Percentiles rank a stretch among this genome's conserved stretches.
Evolutionary conservation across 2,888 invertebrate genomes (phyloP).

Genomic region (Agrotis segetum): DNA sequence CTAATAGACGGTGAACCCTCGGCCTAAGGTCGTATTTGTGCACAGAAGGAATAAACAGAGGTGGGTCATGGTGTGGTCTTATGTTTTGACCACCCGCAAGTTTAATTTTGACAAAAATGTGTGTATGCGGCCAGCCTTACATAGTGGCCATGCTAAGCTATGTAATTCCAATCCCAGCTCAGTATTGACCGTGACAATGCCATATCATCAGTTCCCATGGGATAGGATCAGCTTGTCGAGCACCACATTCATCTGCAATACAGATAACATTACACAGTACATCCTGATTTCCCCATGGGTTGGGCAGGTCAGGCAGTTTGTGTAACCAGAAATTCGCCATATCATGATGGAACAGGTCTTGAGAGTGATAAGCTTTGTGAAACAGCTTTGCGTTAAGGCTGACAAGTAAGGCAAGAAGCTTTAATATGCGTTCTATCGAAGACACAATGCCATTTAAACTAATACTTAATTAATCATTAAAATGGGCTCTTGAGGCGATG

Average conservation of each 20-base stretch:
- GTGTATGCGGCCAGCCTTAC: no score
- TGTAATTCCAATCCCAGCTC: background rate
- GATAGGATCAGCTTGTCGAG: constrained; percentile 27
- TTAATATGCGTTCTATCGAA: background rate
- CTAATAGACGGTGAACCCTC: no score
- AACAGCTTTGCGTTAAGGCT: constrained; percentile 2
- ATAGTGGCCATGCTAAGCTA: background rate
- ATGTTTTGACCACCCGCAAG: no score
- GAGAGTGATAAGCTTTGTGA: constrained; percentile 24
- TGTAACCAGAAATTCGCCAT: constrained; percentile 36
- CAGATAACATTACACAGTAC: constrained; percentile 43
- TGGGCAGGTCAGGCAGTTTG: constrained; percentile 33
- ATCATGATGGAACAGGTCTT: constrained; percentile 46
- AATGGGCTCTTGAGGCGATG: no score
- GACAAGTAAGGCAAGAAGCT: background rate
- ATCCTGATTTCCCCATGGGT: constrained; percentile 49
- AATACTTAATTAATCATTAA: no score
- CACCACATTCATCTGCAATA: constrained; percentile 26
- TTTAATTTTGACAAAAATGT: no score
- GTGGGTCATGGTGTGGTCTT: no score
- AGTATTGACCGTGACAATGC: constrained; percentile 1
- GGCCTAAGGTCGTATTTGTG: no score
- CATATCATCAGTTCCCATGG: constrained; percentile 44
- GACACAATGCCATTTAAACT: no score
- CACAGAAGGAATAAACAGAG: no score